Base-by-base conservation (phyloP, 2,797 vertebrate genomes). In the Leptatherina wallacei region DNA sequence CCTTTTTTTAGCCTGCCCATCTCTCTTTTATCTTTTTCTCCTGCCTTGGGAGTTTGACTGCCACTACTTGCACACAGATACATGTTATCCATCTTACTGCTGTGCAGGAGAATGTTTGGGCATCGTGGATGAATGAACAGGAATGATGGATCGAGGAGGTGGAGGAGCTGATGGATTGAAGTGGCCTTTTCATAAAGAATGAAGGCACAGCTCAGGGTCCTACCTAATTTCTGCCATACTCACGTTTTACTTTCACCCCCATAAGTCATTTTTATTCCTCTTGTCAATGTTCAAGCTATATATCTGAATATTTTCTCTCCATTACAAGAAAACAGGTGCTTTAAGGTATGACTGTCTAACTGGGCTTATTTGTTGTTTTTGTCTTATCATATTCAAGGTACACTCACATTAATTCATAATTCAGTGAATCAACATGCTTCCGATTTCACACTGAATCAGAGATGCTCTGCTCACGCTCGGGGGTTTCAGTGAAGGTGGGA, bases 351-450 rank as follows among this genome's bases (percentile, higher is more conserved):
- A 66, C 73, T 78, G 74, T 76, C 56, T 61, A 86, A 79, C 60
- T 57, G 40, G 75, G 63, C 63, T 69, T 72, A 69, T 83, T 77
- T 84, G 78, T 75, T 78, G 44, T 77, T 79, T 73, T 70, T 55
- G 8, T 65, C 36, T 77, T 78, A 80, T 86, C 69, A 58, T 83
- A 82, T 88, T 82, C 86, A 75, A 81, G 69, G 59, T 67, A 74
- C 65, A 44, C 67, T 73, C 74, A 57, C 65, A 73, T 78, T 81
- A 69, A 90, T 88, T 81, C 66, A 85, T 85, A 81, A 89, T 90
- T 89, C 71, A 82, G 78, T 82, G 71, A 89, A 88, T 89, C 80
- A 85, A 85, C 83, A 83, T 82, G 79, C 61, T 80, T 75, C 56
- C 13, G 69, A 84, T 85, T 90, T 88, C 78, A 71, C 47, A 75